phyloP scores from a whole-genome alignment of 2,888 invertebrate genomes.

The Drosophila heteroneura region DNA sequence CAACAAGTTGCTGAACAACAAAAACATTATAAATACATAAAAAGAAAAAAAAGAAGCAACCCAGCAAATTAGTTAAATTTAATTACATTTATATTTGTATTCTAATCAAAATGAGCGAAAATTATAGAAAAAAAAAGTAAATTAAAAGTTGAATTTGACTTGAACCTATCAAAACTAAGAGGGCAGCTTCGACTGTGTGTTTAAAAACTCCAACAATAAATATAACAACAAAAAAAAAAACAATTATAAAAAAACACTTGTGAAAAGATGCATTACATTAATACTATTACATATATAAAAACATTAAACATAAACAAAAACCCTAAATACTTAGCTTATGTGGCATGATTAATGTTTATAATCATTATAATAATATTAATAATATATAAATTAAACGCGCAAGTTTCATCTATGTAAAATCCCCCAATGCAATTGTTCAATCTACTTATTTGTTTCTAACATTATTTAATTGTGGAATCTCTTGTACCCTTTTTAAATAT shows the following conservation, averaged over 20 bases:
- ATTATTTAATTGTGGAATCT: slow-evolving; percentile 47
- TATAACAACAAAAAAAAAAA: slow-evolving; percentile 35
- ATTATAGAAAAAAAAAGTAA: slow-evolving; percentile 21
- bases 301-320: slow-evolving; percentile 42
- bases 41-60: slow-evolving; percentile 11
- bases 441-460: slow-evolving; percentile 31
- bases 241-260: slow-evolving; percentile 75
- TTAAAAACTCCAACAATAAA: slow-evolving; percentile 42
- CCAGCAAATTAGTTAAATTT: slow-evolving; percentile 73
- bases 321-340: slow-evolving; percentile 55
- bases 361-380: slow-evolving; percentile 55
- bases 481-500: slow-evolving; percentile 24
- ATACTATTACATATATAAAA: slow-evolving; percentile 42
- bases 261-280: slow-evolving; percentile 78
- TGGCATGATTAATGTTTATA: slow-evolving; percentile 65
- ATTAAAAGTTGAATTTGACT: slow-evolving; percentile 24
- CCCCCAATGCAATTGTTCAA: slow-evolving; percentile 23
- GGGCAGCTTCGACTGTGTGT: slow-evolving; percentile 49
- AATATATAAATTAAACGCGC: slow-evolving; percentile 43
- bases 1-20: slow-evolving; percentile 67
- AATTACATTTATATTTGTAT: slow-evolving; percentile 72
- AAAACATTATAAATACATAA: slow-evolving; percentile 22
- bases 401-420: slow-evolving; percentile 46
- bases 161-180: slow-evolving; percentile 13
- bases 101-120: slow-evolving; percentile 55